Evolutionary conservation across 2,888 invertebrate genomes (phyloP).

Genomic region (Pandemis heparana): DNA sequence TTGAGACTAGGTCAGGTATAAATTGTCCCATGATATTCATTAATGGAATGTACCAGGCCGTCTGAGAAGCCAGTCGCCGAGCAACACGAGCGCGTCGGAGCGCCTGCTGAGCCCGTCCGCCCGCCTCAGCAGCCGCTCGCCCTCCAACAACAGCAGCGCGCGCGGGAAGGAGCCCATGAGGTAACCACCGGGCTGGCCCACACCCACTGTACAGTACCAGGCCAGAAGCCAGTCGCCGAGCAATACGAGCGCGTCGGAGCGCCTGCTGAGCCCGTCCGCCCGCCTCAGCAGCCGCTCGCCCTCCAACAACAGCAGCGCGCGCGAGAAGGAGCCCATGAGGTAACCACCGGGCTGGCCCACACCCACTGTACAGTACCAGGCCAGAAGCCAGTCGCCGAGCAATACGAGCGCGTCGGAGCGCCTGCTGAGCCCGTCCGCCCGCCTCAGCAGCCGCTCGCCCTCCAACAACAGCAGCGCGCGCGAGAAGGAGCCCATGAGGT

Average conservation of each 20-base stretch:
- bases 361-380: too few relatives aligned
- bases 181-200: constrained; percentile 51
- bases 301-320: constrained; percentile 62
- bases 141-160: constrained; percentile 65
- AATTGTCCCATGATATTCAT: neutral
- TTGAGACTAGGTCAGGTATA: neutral
- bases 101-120: constrained; percentile 68
- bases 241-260: constrained; percentile 59
- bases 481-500: constrained; percentile 66
- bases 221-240: constrained; percentile 40
- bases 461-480: constrained; percentile 63
- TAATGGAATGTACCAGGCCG: constrained; percentile 61
- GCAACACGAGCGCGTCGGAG: constrained; percentile 72
- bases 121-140: constrained; percentile 72
- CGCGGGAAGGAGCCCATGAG: constrained; percentile 58
- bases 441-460: constrained; percentile 73
- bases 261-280: constrained; percentile 67
- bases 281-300: constrained; percentile 74
- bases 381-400: constrained; percentile 40
- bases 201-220: too few relatives aligned
- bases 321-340: constrained; percentile 63
- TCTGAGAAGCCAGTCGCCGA: constrained; percentile 75
- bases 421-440: constrained; percentile 66
- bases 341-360: constrained; percentile 46
- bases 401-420: constrained; percentile 61